Base-by-base conservation (phyloP, 1,140 invertebrate species). In the Drosophila bipectinata region DNA sequence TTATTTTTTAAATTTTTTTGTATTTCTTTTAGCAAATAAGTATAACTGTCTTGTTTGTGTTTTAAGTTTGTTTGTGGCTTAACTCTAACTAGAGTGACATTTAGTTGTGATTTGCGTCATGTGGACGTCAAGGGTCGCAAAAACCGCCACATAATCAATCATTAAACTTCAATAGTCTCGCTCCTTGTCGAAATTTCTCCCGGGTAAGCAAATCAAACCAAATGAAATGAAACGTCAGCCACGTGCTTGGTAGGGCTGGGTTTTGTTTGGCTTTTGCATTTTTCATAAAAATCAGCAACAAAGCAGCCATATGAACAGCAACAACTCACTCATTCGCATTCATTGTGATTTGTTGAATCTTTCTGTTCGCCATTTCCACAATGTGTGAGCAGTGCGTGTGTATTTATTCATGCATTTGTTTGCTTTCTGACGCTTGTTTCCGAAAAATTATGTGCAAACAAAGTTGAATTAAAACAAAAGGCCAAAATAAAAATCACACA, bases 381-480 rank as follows among this genome's bases (percentile, higher is more conserved):
- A 28, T 10, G 24, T 39, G 14, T 30, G 8, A 21, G 14, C 24
- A 26, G 32, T 28, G 39, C 21, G 66, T 66, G 68, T 71, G 82
- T 77, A 81, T 85, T 85, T 85, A 85, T 85, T 85, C 82, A 85
- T 85, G 81, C 81, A 85, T 85, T 87, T 87, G 82, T 87, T 87
- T 87, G 83, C 78, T 64, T 87, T 87, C 71, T 87, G 82, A 82
- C 82, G 83, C 82, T 88, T 87, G 82, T 78, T 87, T 87, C 83
- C 83, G 61, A 87, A 87, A 87, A 87, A 87, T 87, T 82, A 87
- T 87, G 82, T 79, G 83, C 78, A 82, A 87, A 85, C 78, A 85
- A 88, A 75, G 64, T 87, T 75, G 71, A 82, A 87, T 85, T 87
- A 79, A 87, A 87, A 87, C 45, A 71, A 66, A 79, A 52, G 74